These are phyloP conservation scores for Pollicipes pollicipes DNA, from an alignment of 1,140 invertebrate genomes.

Conservation along the genomic window DNA sequence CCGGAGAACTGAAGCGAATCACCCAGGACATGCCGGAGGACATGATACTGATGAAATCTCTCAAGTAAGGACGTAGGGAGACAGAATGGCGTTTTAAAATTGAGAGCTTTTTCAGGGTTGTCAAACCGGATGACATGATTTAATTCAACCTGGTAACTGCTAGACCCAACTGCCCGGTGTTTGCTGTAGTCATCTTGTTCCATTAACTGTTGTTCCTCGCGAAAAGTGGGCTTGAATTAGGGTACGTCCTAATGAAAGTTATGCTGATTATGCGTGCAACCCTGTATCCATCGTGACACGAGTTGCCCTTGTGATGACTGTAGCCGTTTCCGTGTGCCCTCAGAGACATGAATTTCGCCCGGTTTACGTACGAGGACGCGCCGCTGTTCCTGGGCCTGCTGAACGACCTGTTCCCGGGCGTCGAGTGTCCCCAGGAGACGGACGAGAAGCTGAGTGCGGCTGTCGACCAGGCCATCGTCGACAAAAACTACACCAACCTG, in stretches of 20 bases:
- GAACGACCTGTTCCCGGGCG: conserved; percentile 67
- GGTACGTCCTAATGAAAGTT: too few relatives aligned
- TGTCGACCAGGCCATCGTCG: conserved; percentile 43
- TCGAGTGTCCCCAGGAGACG: conserved; percentile 62
- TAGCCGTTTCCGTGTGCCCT: conserved; percentile 16
- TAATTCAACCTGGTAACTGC: too few relatives aligned
- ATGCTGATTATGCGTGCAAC: too few relatives aligned
- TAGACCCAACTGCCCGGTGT: too few relatives aligned
- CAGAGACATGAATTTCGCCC: conserved; percentile 78
- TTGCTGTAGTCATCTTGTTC: too few relatives aligned
- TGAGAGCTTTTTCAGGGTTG: too few relatives aligned
- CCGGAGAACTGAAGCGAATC: conserved; percentile 59
- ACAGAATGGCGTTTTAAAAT: too few relatives aligned
- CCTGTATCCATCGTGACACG: too few relatives aligned
- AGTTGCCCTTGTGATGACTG: too few relatives aligned
- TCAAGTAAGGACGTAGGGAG: conserved; percentile 39
- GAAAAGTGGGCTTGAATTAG: too few relatives aligned
- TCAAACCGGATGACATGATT: too few relatives aligned
- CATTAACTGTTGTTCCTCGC: too few relatives aligned
- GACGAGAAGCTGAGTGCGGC: conserved; percentile 69
- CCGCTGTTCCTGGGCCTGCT: conserved; percentile 73
- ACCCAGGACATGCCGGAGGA: conserved; percentile 57
- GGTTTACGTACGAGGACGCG: conserved; percentile 78
- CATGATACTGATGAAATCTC: conserved; percentile 66
- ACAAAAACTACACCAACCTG: conserved; percentile 50